These are phyloP conservation scores for Carassius auratus DNA, from an alignment of 2,113 vertebrate genomes.

Conservation along the genomic window DNA sequence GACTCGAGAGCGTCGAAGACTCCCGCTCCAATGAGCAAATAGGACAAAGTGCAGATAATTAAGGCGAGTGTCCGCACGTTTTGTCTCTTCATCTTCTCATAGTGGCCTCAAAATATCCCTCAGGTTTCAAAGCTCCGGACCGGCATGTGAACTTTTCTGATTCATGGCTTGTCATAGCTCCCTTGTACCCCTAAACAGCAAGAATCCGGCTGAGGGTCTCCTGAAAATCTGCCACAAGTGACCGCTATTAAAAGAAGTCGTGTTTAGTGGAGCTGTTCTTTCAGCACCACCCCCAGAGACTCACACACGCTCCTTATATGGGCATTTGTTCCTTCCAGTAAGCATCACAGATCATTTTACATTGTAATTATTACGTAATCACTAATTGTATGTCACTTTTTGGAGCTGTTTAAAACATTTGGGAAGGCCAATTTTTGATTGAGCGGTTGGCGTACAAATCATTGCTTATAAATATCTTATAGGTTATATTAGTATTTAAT, in stretches of 20 bases:
- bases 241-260: slow-evolving; percentile 38
- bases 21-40: slow-evolving; percentile 93
- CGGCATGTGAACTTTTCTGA: slow-evolving; percentile 38
- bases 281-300: slow-evolving; percentile 84
- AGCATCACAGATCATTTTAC: background rate
- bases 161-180: slow-evolving; percentile 54
- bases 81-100: slow-evolving; percentile 89
- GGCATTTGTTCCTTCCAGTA: slow-evolving; percentile 42
- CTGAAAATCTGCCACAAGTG: slow-evolving; percentile 48
- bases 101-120: slow-evolving; percentile 34
- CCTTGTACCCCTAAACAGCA: background rate
- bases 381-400: background rate
- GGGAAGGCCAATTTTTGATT: background rate
- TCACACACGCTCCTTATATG: slow-evolving; percentile 57
- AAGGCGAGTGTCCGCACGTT: slow-evolving; percentile 92
- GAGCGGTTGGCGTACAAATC: no score
- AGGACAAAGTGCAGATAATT: slow-evolving; percentile 95
- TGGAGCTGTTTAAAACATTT: background rate
- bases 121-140: slow-evolving; percentile 39
- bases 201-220: slow-evolving; percentile 34
- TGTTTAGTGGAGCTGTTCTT: slow-evolving; percentile 78
- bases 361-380: background rate
- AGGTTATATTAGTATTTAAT: no score
- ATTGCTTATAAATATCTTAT: no score
- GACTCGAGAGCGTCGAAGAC: slow-evolving; percentile 96